phyloP scores from a whole-genome alignment of 2,113 vertebrate genomes.

The Psilopsiagon aymara region DNA sequence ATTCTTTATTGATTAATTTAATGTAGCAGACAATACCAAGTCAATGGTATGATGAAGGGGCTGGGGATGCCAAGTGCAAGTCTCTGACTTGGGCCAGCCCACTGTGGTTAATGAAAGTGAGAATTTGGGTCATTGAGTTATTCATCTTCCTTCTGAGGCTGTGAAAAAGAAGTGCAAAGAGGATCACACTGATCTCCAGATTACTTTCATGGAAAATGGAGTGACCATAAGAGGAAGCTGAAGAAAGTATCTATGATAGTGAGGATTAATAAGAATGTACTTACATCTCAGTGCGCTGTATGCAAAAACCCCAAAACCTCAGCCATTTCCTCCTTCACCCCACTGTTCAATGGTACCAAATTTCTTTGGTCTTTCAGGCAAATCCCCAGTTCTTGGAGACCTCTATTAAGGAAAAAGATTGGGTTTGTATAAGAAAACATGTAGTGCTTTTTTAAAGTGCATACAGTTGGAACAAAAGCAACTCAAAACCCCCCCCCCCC shows the following conservation, averaged over 20 bases:
- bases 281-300: background rate
- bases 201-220: background rate
- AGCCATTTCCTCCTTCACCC: background rate
- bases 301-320: background rate
- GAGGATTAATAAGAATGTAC: background rate
- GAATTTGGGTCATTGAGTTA: slow-evolving; percentile 2
- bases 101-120: background rate
- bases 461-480: background rate
- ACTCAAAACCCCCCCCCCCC: background rate
- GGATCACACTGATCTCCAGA: background rate
- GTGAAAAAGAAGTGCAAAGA: background rate
- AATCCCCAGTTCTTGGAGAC: background rate
- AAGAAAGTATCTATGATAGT: background rate
- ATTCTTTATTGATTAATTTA: slow-evolving; percentile 37
- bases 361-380: background rate
- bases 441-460: background rate
- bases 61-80: background rate
- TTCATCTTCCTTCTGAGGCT: background rate
- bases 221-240: background rate
- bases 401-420: background rate
- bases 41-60: background rate
- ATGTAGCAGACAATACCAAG: background rate
- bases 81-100: background rate
- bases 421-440: background rate
- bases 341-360: background rate